Conservation (phyloP, 2,888 invertebrate genomes). For the Agrochola lychnidis region DNA sequence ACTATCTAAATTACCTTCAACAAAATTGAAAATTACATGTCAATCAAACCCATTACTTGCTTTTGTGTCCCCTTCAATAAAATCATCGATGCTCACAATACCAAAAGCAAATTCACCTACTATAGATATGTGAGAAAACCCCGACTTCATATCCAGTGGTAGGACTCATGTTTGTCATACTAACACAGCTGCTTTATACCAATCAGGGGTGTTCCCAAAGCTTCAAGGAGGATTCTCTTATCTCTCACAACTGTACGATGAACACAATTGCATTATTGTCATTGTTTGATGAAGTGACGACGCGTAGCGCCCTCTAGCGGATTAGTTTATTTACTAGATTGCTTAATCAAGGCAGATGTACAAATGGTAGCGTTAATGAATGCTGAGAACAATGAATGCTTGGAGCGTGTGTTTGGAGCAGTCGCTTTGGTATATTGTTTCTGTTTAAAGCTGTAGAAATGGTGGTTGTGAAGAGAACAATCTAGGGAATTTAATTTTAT, state of each 20-base stretch:
- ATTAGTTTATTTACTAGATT: slow-evolving; percentile 58
- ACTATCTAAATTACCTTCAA: background rate
- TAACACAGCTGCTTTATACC: slow-evolving; percentile 46
- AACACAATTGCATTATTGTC: slow-evolving; percentile 55
- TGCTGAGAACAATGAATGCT: slow-evolving; percentile 33
- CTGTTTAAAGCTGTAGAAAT: slow-evolving; percentile 13
- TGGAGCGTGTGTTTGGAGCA: slow-evolving; percentile 35
- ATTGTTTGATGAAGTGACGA: slow-evolving; percentile 54
- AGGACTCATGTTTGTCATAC: slow-evolving; percentile 47
- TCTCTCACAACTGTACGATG: slow-evolving; percentile 38
- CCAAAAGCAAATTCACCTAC: background rate
- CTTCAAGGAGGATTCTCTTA: slow-evolving; percentile 50
- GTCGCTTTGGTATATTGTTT: slow-evolving; percentile 32
- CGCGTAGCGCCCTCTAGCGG: slow-evolving; percentile 32
- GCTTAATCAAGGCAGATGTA: slow-evolving; percentile 45
- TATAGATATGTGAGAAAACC: slow-evolving; percentile 18
- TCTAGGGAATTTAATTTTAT: background rate
- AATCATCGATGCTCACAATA: background rate
- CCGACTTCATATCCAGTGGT: slow-evolving; percentile 47
- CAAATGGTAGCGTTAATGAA: slow-evolving; percentile 51
- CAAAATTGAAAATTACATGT: background rate
- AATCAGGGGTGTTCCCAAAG: slow-evolving; percentile 57
- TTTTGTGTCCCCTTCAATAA: background rate
- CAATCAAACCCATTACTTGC: background rate
- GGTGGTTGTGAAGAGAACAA: background rate